These are phyloP conservation scores for Hycleus cichorii DNA, from an alignment of 1,140 invertebrate species.

Conservation along the genomic window DNA sequence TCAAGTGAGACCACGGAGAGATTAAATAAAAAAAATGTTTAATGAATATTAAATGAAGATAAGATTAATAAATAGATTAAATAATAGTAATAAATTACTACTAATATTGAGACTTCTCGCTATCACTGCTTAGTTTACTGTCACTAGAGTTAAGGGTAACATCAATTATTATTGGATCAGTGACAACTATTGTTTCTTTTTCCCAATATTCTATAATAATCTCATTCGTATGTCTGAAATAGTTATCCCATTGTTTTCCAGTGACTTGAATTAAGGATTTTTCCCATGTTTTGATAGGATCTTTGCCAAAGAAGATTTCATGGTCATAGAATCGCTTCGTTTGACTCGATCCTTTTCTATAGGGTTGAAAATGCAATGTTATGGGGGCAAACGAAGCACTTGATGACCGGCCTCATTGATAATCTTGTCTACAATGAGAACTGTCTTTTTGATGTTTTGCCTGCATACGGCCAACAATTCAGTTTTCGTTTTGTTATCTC, in stretches of 20 bases:
- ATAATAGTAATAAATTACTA: no score
- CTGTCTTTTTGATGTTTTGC: neutral
- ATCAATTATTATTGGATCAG: no score
- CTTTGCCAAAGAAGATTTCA: neutral
- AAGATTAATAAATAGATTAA: no score
- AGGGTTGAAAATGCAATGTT: conserved; percentile 31
- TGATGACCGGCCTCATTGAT: conserved; percentile 10
- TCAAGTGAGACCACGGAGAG: no score
- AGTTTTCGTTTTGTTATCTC: no score
- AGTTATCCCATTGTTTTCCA: conserved; percentile 2
- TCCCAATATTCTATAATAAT: neutral
- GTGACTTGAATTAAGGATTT: conserved; percentile 1
- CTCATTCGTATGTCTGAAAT: neutral
- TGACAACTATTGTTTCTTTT: no score
- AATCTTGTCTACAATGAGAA: conserved; percentile 6
- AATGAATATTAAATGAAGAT: no score
- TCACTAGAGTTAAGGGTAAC: no score
- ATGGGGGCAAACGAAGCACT: conserved; percentile 28
- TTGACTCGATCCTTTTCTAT: conserved; percentile 29
- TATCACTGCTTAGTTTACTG: no score
- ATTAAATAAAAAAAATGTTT: no score
- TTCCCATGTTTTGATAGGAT: conserved; percentile 4
- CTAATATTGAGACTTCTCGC: no score
- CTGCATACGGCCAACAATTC: neutral
- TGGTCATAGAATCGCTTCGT: conserved; percentile 18